Percentiles rank a stretch among this genome's conserved stretches.
Evolutionary conservation across 1,140 invertebrate genomes (phyloP).

Genomic region (Tetramorium parvispinum): DNA sequence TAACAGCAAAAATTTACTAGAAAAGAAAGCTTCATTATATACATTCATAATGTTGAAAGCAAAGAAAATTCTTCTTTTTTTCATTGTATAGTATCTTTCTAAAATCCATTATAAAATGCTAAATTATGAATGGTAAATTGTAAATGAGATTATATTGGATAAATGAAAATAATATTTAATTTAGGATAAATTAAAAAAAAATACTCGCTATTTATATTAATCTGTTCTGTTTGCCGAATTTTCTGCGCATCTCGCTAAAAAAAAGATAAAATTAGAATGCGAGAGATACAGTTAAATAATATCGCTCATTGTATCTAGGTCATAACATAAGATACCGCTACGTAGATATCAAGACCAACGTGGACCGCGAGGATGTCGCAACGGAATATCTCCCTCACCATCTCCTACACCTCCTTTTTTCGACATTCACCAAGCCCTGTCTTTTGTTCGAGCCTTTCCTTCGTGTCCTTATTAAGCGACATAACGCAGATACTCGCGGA

Average conservation of each 20-base stretch:
- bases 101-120: neutral
- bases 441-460: constrained; percentile 51
- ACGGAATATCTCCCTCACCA: constrained; percentile 68
- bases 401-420: constrained; percentile 64
- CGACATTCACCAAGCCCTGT: constrained; percentile 33
- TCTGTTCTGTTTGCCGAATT: neutral
- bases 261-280: constrained; percentile 12
- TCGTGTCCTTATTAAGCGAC: constrained; percentile 34
- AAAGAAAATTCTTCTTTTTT: neutral
- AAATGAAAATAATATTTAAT: neutral
- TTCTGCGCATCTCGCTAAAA: neutral
- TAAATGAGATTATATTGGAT: neutral
- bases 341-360: constrained; percentile 71
- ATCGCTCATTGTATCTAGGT: constrained; percentile 45
- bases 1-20: neutral
- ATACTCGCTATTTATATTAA: neutral
- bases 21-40: neutral
- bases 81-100: neutral
- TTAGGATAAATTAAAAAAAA: neutral
- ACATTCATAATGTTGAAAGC: neutral
- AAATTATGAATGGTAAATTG: constrained; percentile 1
- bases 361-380: constrained; percentile 72
- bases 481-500: constrained; percentile 13
- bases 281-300: constrained; percentile 27
- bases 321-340: constrained; percentile 41